Base-by-base conservation (phyloP, 2,888 invertebrate genomes). In the Hedya salicella region DNA sequence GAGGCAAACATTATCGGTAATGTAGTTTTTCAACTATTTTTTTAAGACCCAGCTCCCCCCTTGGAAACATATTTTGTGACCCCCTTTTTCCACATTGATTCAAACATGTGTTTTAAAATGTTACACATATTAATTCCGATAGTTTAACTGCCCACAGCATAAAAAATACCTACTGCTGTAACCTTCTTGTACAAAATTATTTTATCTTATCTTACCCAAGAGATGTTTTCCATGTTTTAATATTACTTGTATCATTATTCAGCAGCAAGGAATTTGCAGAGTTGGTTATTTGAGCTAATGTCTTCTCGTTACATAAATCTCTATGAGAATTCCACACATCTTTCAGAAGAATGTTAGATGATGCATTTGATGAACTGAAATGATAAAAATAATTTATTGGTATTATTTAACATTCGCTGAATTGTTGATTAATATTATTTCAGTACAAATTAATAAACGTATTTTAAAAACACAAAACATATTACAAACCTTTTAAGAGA, bases 341-440 rank as follows among this genome's bases (percentile, higher is more conserved):
- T 14, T 81, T 75, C 0, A 85, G 75, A 19, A 88, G 67, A 21
- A 75, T 72, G 52, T 75, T 78, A 2, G 88, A 87, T 19, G 80
- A 57, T 46, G 78, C 63, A 71, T 90, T 91, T 4, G 88, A 82
- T 1, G 73, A 71, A 48, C 91, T 90, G 73, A 32, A 81, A 83
- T 32, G n/a, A 56, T 16, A 42, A 25, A 36, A 4, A 25, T 1
- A 36, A 17, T 40, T 3, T 36, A n/a, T n/a, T n/a, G n/a, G n/a
- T n/a, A n/a, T 5, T 13, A 25, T 25, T 1, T 25, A 25, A 25
- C 25, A 2, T 25, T n/a, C n/a, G n/a, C n/a, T 25, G 25, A 4
- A 25, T 25, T 25, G 6, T 25, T 25, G 4, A 25, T 25, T 25
- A 25, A 13, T 53, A 9, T 14, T 17, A 11, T 3, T 9, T 1